A percentile compares a stretch with the other conserved stretches of the same genome.
Conservation (phyloP, 2,888 invertebrate genomes). For the Choristoneura rosaceana region DNA sequence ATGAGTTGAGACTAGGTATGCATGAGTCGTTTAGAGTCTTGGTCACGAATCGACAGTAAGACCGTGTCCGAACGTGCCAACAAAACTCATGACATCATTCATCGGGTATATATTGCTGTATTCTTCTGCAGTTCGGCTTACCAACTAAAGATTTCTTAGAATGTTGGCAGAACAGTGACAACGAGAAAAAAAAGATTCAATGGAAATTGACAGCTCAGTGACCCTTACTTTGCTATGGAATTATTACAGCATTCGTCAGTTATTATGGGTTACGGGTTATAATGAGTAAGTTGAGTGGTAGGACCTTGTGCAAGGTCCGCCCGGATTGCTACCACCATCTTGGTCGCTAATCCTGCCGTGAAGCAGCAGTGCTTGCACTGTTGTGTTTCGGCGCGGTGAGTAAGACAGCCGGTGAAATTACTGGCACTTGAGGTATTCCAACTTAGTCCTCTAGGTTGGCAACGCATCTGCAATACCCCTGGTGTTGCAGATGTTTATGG, state of each 20-base stretch:
- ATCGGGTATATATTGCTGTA: constrained; percentile 36
- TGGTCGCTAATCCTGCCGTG: too few relatives aligned
- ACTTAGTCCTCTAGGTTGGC: too few relatives aligned
- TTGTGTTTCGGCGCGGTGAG: too few relatives aligned
- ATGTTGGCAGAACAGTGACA: background rate
- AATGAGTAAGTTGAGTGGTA: too few relatives aligned
- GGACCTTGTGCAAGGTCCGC: too few relatives aligned
- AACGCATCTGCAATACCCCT: too few relatives aligned
- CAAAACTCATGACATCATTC: constrained; percentile 73
- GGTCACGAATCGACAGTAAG: constrained; percentile 65
- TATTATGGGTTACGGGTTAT: background rate
- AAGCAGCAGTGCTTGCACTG: too few relatives aligned
- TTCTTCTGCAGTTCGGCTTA: constrained; percentile 16
- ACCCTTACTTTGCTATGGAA: too few relatives aligned
- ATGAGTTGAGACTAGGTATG: constrained; percentile 62
- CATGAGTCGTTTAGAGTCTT: constrained; percentile 65
- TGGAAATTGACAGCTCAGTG: background rate
- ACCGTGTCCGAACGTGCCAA: constrained; percentile 72
- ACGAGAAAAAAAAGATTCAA: background rate
- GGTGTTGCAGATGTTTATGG: too few relatives aligned
- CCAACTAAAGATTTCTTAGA: constrained; percentile 7
- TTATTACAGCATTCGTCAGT: background rate
- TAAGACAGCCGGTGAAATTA: too few relatives aligned
- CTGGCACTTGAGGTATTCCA: too few relatives aligned
- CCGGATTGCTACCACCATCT: too few relatives aligned